Percentiles rank a stretch among this genome's conserved stretches.
Evolutionary conservation across 2,797 vertebrate species (phyloP).

Genomic region (Esox masquinongy): DNA sequence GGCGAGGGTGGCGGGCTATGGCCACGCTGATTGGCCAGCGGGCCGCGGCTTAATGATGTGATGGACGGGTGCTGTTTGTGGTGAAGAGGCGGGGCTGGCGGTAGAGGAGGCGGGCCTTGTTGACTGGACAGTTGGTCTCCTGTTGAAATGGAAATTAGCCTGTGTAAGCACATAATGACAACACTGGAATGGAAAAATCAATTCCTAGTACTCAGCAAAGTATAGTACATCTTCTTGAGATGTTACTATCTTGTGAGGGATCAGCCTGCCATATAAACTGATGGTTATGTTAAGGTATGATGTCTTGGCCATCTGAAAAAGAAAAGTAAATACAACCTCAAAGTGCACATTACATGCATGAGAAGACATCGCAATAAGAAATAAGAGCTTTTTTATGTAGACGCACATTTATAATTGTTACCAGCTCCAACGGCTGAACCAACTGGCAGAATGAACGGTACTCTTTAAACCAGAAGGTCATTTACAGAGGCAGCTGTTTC

Average conservation of each 20-base stretch:
- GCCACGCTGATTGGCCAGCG: constrained; percentile 96
- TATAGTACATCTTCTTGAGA: neutral
- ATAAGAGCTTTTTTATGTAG: constrained; percentile 57
- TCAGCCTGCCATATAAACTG: neutral
- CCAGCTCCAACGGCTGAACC: constrained; percentile 48
- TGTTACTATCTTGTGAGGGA: neutral
- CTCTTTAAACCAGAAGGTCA: constrained; percentile 95
- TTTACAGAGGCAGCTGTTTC: constrained; percentile 95
- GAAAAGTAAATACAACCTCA: constrained; percentile 67
- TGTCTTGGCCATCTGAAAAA: constrained; percentile 51
- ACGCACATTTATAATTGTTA: constrained; percentile 63
- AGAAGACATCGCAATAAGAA: constrained; percentile 54
- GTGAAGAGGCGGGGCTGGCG: constrained; percentile 88
- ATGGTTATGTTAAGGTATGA: constrained; percentile 21
- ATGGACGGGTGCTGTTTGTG: constrained; percentile 95
- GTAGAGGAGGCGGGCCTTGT: constrained; percentile 89
- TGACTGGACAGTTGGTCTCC: constrained; percentile 89
- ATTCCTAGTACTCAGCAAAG: neutral
- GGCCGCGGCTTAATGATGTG: constrained; percentile 95
- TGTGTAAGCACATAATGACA: neutral
- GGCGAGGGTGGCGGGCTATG: constrained; percentile 93
- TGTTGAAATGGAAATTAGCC: constrained; percentile 34
- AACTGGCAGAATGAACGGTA: constrained; percentile 84
- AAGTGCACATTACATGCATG: constrained; percentile 66
- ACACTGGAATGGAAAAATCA: neutral